phyloP scores from a whole-genome alignment of 1,140 invertebrate species.

The Zaprionus capensis region DNA sequence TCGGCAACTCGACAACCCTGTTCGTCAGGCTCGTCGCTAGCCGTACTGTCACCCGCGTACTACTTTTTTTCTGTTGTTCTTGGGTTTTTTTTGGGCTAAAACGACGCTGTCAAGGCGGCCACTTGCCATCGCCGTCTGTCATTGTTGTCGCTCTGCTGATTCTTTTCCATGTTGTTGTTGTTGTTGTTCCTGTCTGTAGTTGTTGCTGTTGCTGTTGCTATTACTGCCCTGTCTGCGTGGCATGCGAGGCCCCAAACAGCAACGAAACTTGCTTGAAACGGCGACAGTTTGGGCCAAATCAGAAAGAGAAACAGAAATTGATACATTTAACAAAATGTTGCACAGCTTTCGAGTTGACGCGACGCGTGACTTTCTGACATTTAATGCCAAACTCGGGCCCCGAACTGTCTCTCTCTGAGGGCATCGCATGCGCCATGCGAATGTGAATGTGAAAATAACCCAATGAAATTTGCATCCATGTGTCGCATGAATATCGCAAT shows the following conservation, averaged over 20 bases:
- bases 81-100: constrained; percentile 40
- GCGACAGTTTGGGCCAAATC: constrained; percentile 55
- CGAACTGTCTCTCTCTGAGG: constrained; percentile 5
- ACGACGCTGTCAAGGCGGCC: constrained; percentile 73
- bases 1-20: constrained; percentile 8
- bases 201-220: constrained; percentile 8
- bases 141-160: constrained; percentile 18
- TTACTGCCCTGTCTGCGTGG: constrained; percentile 14
- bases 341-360: constrained; percentile 41
- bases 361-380: constrained; percentile 79
- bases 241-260: constrained; percentile 13
- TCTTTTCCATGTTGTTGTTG: not conserved
- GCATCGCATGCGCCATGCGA: constrained; percentile 27
- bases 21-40: constrained; percentile 7
- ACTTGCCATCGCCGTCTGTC: constrained; percentile 58
- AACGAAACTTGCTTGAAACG: constrained; percentile 1
- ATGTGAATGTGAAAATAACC: constrained; percentile 75
- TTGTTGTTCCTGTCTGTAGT: constrained; percentile 14
- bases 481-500: no score
- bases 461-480: constrained; percentile 70
- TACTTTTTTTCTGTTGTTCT: constrained; percentile 10
- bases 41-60: constrained; percentile 57
- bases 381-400: constrained; percentile 74
- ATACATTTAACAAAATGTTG: constrained; percentile 73
- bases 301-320: constrained; percentile 63